These are phyloP conservation scores for Tetramorium simillimum DNA, from an alignment of 1,140 invertebrate species.

Conservation along the genomic window DNA sequence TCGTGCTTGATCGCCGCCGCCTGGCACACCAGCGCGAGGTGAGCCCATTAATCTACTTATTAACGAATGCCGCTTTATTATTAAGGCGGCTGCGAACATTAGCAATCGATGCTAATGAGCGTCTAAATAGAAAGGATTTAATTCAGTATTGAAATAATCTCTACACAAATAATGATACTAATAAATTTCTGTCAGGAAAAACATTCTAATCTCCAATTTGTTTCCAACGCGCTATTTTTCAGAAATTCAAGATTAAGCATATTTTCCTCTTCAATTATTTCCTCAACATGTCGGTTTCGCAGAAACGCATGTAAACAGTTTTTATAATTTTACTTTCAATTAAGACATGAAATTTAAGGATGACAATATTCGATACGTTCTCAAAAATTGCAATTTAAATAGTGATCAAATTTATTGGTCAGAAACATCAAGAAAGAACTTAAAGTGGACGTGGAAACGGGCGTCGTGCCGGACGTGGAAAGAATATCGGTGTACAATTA, in stretches of 20 bases:
- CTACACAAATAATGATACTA: not conserved
- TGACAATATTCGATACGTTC: no score
- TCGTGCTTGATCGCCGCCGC: constrained; percentile 92
- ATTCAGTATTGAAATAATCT: not conserved
- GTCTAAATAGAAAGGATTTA: not conserved
- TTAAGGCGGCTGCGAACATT: not conserved
- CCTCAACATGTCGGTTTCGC: not conserved
- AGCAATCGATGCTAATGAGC: not conserved
- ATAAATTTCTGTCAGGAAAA: not conserved
- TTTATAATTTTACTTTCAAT: not conserved
- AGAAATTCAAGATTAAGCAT: not conserved
- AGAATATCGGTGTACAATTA: constrained; percentile 85
- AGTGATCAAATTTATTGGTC: not conserved
- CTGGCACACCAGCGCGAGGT: constrained; percentile 87
- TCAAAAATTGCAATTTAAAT: not conserved
- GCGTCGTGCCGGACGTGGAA: constrained; percentile 14
- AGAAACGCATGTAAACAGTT: not conserved
- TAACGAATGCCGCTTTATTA: not conserved
- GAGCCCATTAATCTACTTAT: constrained; percentile 60
- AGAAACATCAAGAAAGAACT: not conserved
- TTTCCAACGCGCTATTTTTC: not conserved
- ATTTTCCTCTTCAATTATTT: not conserved
- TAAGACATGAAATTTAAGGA: not conserved
- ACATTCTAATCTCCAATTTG: not conserved
- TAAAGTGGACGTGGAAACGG: not conserved